A percentile compares a stretch with the other conserved stretches of the same genome.
Conservation (phyloP, 2,888 invertebrate species). For the Lymantria dispar region DNA sequence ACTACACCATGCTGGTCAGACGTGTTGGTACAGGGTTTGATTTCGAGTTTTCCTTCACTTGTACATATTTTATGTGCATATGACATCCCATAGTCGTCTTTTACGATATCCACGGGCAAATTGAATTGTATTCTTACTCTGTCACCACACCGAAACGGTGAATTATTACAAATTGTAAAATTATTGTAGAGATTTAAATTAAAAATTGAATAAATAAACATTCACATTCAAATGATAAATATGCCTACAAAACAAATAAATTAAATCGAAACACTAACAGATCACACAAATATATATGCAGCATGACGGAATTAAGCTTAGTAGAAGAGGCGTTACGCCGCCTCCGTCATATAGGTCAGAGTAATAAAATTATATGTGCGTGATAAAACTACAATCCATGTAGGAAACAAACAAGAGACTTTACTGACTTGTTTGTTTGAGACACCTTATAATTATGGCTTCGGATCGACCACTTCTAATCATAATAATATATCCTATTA, state of each 20-base stretch:
- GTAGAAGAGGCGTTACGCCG: constrained; percentile 1
- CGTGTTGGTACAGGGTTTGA: too few species aligned
- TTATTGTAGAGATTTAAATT: too few species aligned
- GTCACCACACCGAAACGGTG: too few species aligned
- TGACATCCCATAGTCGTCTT: too few species aligned
- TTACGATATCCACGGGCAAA: too few species aligned
- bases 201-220: too few species aligned
- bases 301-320: background rate
- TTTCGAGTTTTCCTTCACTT: too few species aligned
- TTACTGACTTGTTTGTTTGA: constrained; percentile 27
- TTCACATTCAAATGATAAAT: background rate
- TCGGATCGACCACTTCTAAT: background rate
- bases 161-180: too few species aligned
- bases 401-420: constrained; percentile 15
- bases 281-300: constrained; percentile 5
- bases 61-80: too few species aligned
- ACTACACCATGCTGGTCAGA: too few species aligned
- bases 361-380: constrained; percentile 24
- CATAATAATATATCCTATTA: constrained; percentile 11
- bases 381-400: constrained; percentile 20
- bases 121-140: too few species aligned
- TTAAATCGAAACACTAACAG: background rate
- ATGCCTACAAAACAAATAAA: background rate
- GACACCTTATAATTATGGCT: constrained; percentile 10
- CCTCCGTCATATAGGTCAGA: constrained; percentile 7